Percentiles rank a stretch among this genome's conserved stretches.
Conservation (phyloP, 2,888 invertebrate genomes). For the Tyria jacobaeae region DNA sequence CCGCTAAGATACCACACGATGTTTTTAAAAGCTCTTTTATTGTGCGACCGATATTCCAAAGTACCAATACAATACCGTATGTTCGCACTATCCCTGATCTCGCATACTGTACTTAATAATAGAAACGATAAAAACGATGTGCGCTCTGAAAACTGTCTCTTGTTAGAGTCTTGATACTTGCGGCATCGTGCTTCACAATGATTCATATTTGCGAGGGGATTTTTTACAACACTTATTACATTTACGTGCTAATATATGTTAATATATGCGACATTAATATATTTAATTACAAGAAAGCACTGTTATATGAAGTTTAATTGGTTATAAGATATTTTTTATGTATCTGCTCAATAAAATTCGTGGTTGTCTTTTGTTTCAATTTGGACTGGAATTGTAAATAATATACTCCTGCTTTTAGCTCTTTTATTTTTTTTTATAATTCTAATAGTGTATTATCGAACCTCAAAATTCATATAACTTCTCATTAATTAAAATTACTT, state of each 20-base stretch:
- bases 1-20: conserved; percentile 74
- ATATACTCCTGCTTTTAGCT: not conserved
- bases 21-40: conserved; percentile 85
- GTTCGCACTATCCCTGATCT: conserved; percentile 33
- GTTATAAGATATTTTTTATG: conserved; percentile 42
- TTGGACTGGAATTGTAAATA: not conserved
- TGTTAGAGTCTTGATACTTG: conserved; percentile 35
- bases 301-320: conserved; percentile 38
- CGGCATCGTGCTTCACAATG: conserved; percentile 51
- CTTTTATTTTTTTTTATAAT: not conserved
- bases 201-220: conserved; percentile 59
- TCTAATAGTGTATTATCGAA: not conserved
- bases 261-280: conserved; percentile 49
- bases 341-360: conserved; percentile 4
- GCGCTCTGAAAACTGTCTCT: conserved; percentile 45
- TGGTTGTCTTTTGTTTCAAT: not conserved
- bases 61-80: conserved; percentile 46
- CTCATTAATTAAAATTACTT: no score
- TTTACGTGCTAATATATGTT: conserved; percentile 53
- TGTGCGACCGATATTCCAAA: conserved; percentile 68
- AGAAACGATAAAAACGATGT: conserved; percentile 50
- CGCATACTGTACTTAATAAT: conserved; percentile 48
- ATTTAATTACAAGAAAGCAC: conserved; percentile 51
- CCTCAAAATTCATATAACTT: no score
- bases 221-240: conserved; percentile 51